phyloP scores from a whole-genome alignment of 2,113 vertebrate genomes.

The Cavia porcellus region DNA sequence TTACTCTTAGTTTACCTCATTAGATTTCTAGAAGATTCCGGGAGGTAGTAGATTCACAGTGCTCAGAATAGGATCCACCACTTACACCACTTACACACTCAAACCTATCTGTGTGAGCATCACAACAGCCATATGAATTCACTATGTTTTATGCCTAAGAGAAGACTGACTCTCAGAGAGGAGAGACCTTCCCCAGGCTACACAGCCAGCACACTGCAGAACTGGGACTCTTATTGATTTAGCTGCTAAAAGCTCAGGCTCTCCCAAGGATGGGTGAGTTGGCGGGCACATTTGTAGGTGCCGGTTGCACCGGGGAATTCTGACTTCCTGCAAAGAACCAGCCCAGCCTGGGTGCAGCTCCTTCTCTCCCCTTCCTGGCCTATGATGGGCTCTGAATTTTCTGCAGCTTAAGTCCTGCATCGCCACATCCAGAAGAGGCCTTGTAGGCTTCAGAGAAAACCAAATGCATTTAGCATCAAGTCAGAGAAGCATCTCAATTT shows the following conservation, averaged over 20 bases:
- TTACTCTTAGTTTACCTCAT: neutral
- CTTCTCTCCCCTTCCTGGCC: neutral
- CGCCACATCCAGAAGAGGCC: neutral
- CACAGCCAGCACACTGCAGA: neutral
- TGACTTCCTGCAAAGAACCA: neutral
- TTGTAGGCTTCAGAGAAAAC: neutral
- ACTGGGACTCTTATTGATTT: neutral
- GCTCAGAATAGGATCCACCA: neutral
- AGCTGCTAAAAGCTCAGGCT: neutral
- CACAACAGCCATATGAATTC: neutral
- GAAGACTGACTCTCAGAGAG: rapidly evolving
- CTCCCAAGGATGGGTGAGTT: neutral
- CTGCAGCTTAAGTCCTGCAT: neutral
- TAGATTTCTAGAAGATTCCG: neutral
- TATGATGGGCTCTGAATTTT: rapidly evolving
- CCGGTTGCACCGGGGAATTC: neutral
- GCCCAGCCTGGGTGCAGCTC: neutral
- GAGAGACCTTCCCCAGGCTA: neutral
- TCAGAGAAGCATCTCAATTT: neutral
- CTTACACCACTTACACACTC: neutral
- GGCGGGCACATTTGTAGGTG: neutral
- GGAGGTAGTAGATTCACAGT: neutral
- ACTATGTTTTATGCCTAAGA: neutral
- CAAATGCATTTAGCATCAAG: neutral
- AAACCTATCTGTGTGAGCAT: neutral